Evolutionary conservation across 2,113 vertebrate species (phyloP).

Genomic region (Rhinolophus sinicus): DNA sequence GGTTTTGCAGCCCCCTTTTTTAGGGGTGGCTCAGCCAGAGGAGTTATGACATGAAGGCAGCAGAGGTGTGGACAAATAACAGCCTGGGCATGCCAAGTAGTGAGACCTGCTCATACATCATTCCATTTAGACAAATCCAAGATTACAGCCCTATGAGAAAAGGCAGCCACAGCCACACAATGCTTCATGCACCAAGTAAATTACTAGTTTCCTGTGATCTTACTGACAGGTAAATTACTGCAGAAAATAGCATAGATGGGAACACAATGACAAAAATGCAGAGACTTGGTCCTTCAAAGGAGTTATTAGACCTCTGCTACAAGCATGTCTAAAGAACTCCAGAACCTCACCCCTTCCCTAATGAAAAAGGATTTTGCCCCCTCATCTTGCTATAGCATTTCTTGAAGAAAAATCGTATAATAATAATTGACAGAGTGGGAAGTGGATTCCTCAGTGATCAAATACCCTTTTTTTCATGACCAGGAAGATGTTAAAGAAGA

Average conservation of each 20-base stretch:
- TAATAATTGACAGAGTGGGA: neutral
- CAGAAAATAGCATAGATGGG: conserved; percentile 77
- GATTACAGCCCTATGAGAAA: conserved; percentile 74
- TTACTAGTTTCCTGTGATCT: conserved; percentile 82
- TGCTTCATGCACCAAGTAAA: conserved; percentile 77
- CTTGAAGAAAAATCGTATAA: neutral
- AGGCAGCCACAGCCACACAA: conserved; percentile 69
- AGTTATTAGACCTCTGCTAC: conserved; percentile 62
- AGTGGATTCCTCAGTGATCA: conserved; percentile 9
- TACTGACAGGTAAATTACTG: conserved; percentile 84
- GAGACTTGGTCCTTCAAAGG: conserved; percentile 73
- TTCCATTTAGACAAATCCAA: conserved; percentile 81
- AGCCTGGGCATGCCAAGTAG: conserved; percentile 49
- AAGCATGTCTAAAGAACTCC: conserved; percentile 64
- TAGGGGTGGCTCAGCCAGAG: neutral
- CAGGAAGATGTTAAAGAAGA: neutral
- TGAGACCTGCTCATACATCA: conserved; percentile 77
- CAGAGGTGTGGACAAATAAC: conserved; percentile 23
- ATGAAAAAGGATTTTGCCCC: neutral
- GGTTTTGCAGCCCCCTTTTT: neutral
- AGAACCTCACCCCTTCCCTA: neutral
- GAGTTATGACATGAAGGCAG: neutral
- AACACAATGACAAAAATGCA: conserved; percentile 78
- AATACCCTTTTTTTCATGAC: neutral
- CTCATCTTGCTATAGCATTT: neutral